Evolutionary conservation across 1,140 invertebrate species (phyloP), one percentile per base, ranked within the genome.

Genomic region (Coboldia fuscipes): DNA sequence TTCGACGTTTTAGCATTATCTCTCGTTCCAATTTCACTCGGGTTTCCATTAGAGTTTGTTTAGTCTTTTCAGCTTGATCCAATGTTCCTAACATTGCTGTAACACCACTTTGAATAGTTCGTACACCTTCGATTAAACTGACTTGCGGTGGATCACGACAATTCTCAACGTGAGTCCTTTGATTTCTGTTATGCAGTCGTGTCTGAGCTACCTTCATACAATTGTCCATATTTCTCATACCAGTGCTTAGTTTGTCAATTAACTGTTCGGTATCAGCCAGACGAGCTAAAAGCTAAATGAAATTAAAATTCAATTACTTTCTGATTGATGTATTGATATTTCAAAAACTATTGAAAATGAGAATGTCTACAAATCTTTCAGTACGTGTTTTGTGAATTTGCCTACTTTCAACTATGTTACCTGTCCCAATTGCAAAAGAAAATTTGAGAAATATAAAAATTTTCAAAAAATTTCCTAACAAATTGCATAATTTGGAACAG

Each of bases 191-290:
- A 43, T 75, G 64, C 34, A 84, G 57, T 40, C 77, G 63, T 0
- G 77, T 81, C 53, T 83, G 77, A 13, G 75, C 75, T 17, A 77
- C 62, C 49, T 81, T 81, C 65, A 79, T 69, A 3, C 70, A 66
- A 7, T 63, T 56, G 42, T 82, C 73, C 45, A 79, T 63, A 42
- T 66, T 66, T 37, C 61, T 58, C 2, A 76, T 60, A 2, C 65
- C 65, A 19, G 53, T 54, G 35, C 68, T 61, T 13, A 81, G 50
- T 37, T 67, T 50, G 10, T 62, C 60, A 18, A 79, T 73, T 6
- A 75, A 51, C 18, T 53, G 60, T 48, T 84, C 78, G n/a, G 70
- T 70, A 32, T 72, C 69, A 7, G 73, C 72, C 23, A 78, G 56
- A 3, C 30, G 30, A n/a, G n/a, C n/a, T n/a, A n/a, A n/a, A n/a